Conservation (phyloP, 1,140 invertebrate genomes). For the Vanessa tameamea region DNA sequence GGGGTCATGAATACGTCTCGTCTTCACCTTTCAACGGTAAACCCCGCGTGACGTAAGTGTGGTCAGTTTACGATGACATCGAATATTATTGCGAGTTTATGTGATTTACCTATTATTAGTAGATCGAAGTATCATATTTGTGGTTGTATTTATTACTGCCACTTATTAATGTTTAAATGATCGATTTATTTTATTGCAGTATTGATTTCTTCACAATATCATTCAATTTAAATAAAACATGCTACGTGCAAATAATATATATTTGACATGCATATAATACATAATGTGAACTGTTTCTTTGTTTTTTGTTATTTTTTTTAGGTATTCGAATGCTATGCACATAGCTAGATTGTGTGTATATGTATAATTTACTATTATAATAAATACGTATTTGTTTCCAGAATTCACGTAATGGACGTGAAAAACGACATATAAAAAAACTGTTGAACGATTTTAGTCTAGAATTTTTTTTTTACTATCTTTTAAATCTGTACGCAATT, state of each 20-base stretch:
- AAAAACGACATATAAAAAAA: too few species aligned
- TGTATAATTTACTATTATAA: too few species aligned
- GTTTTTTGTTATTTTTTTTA: too few species aligned
- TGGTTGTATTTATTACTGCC: constrained; percentile 6
- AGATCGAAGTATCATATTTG: constrained; percentile 11
- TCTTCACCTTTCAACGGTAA: constrained; percentile 23
- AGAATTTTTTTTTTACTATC: too few species aligned
- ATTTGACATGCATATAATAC: neutral
- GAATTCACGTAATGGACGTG: too few species aligned
- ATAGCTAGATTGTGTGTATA: too few species aligned
- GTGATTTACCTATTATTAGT: constrained; percentile 6
- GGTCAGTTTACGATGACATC: constrained; percentile 9
- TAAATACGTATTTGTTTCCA: too few species aligned
- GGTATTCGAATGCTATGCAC: too few species aligned
- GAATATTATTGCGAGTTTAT: constrained; percentile 8
- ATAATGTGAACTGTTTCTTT: neutral
- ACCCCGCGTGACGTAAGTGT: constrained; percentile 26
- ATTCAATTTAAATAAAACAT: neutral
- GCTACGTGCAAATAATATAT: neutral
- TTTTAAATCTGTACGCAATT: too few species aligned
- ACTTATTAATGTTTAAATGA: constrained; percentile 20
- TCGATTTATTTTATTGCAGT: constrained; percentile 16
- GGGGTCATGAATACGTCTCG: neutral
- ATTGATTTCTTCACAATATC: constrained; percentile 5
- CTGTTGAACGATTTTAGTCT: too few species aligned